Evolutionary conservation across 2,888 invertebrate genomes (phyloP).

Genomic region (Oligia strigilis): DNA sequence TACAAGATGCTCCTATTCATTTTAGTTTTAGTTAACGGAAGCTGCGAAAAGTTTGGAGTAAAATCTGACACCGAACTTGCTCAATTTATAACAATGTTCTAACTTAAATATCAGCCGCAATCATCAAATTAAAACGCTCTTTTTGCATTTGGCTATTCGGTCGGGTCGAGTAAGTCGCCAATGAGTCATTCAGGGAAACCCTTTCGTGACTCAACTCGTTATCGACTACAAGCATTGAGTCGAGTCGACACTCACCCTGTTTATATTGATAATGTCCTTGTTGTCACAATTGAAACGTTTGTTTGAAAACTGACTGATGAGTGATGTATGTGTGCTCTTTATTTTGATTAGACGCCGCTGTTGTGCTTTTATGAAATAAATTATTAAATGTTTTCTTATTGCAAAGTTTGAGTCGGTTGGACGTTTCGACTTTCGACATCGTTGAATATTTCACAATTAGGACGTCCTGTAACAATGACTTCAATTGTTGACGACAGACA

Average conservation of each 20-base stretch:
- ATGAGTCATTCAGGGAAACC: constrained; percentile 89
- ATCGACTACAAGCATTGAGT: constrained; percentile 80
- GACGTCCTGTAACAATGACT: neutral
- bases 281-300: constrained; percentile 64
- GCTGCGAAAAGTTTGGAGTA: neutral
- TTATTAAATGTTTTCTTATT: neutral
- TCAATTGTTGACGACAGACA: neutral
- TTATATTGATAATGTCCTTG: constrained; percentile 78
- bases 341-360: constrained; percentile 12
- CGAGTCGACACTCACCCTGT: constrained; percentile 76
- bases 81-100: constrained; percentile 13
- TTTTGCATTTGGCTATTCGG: constrained; percentile 50
- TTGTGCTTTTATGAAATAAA: neutral
- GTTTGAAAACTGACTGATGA: constrained; percentile 51
- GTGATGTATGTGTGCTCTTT: constrained; percentile 27
- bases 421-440: neutral
- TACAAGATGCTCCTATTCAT: neutral
- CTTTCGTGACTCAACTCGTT: constrained; percentile 88
- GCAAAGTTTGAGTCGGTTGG: neutral
- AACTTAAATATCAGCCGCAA: constrained; percentile 12
- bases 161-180: constrained; percentile 63
- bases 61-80: constrained; percentile 22
- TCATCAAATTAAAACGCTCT: constrained; percentile 20
- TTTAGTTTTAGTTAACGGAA: neutral
- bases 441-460: constrained; percentile 11